These are phyloP conservation scores for Conus betulinus DNA, from an alignment of 1,140 invertebrate genomes.

Conservation along the genomic window DNA sequence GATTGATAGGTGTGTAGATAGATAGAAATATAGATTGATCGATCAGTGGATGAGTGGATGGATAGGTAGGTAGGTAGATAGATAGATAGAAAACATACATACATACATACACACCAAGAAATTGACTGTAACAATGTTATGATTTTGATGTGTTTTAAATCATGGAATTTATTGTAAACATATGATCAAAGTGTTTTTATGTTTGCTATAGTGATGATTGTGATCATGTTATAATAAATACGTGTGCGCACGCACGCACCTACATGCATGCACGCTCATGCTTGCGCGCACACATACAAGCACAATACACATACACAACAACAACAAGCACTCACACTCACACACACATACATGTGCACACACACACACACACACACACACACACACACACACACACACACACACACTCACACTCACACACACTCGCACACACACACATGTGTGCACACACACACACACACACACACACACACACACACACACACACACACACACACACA, in stretches of 20 bases:
- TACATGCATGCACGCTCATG: neutral
- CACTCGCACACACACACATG: neutral
- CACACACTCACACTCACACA: neutral
- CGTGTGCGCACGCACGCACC: neutral
- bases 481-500: neutral
- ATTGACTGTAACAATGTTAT: no score
- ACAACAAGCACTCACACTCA: neutral
- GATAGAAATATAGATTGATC: no score
- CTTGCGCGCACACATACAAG: neutral
- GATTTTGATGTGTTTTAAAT: no score
- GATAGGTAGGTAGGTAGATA: no score
- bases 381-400: neutral
- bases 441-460: neutral
- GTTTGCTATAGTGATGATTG: no score
- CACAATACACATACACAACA: neutral
- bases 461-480: neutral
- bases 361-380: neutral
- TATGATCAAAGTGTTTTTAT: no score
- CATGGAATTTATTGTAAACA: no score
- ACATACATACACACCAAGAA: no score
- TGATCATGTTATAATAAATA: neutral
- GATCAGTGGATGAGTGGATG: no score
- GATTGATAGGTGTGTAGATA: no score
- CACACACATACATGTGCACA: neutral
- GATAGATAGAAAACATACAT: no score